Evolutionary conservation across 1,140 invertebrate genomes (phyloP).

Genomic region (Trichomalopsis sarcophagae): DNA sequence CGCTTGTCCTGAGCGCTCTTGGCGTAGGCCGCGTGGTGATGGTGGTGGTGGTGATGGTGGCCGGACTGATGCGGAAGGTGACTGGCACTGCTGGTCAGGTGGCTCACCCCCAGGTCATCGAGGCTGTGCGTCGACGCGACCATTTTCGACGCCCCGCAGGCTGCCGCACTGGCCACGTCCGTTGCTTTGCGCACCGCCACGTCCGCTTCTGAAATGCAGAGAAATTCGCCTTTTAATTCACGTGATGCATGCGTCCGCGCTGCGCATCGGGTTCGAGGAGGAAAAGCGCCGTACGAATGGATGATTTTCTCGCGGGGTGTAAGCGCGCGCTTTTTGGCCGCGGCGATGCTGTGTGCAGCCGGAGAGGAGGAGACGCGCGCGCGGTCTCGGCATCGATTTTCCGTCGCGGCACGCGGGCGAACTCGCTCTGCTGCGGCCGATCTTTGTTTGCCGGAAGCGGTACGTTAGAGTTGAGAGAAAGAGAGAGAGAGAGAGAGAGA

Average conservation of each 20-base stretch:
- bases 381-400: neutral
- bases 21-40: slow-evolving; percentile 33
- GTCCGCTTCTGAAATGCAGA: slow-evolving; percentile 66
- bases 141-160: slow-evolving; percentile 64
- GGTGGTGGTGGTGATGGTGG: slow-evolving; percentile 57
- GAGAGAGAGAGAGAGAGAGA: neutral
- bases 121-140: slow-evolving; percentile 70
- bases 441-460: neutral
- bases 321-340: neutral
- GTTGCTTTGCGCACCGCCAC: slow-evolving; percentile 63
- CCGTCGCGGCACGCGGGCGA: neutral
- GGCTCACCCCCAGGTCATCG: slow-evolving; percentile 64
- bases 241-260: no score
- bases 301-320: neutral
- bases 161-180: slow-evolving; percentile 54
- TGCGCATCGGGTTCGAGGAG: no score
- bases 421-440: neutral
- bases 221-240: no score
- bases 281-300: no score
- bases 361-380: no score
- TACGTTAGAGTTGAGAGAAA: neutral
- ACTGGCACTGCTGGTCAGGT: slow-evolving; percentile 62
- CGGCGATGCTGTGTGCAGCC: neutral
- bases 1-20: slow-evolving; percentile 69
- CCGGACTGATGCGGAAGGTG: slow-evolving; percentile 54